Percentiles rank a stretch among this genome's conserved stretches.
Evolutionary conservation across 1,140 invertebrate genomes (phyloP).

Genomic region (Zaprionus nigranus): DNA sequence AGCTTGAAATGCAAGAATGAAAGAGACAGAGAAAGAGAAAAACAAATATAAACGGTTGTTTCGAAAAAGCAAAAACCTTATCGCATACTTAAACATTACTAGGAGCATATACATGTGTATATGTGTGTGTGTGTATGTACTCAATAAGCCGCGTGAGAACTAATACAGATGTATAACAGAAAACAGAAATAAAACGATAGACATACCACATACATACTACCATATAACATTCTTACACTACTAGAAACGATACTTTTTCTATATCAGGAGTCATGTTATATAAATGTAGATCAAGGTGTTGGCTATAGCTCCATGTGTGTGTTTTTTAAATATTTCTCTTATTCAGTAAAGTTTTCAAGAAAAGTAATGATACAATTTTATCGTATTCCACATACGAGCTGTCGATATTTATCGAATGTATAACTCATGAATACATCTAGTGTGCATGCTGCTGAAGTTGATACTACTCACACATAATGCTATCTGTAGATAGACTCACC

Average conservation of each 20-base stretch:
- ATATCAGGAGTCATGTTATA: neutral
- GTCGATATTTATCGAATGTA: neutral
- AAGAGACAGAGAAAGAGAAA: conserved; percentile 2
- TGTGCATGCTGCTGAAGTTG: conserved; percentile 10
- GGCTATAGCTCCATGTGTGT: neutral
- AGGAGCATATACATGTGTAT: neutral
- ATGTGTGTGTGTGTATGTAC: conserved; percentile 6
- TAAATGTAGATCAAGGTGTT: neutral
- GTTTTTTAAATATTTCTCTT: neutral
- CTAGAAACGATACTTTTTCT: neutral
- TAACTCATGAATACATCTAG: conserved; percentile 11
- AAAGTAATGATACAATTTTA: conserved; percentile 6
- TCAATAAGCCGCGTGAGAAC: conserved; percentile 10
- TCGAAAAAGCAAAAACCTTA: conserved; percentile 16
- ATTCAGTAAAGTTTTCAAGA: neutral
- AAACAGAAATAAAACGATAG: conserved; percentile 13
- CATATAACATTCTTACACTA: conserved; percentile 6
- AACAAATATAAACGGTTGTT: conserved; percentile 40
- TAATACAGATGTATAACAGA: conserved; percentile 40
- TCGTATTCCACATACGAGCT: conserved; percentile 12
- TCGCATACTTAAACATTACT: conserved; percentile 20
- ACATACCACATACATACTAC: conserved; percentile 27
- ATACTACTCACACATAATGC: neutral
- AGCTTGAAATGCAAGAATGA: conserved; percentile 16
- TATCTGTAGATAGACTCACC: neutral